Base-by-base conservation (phyloP, 2,888 invertebrate species). In the Chymomyza fuscimana region DNA sequence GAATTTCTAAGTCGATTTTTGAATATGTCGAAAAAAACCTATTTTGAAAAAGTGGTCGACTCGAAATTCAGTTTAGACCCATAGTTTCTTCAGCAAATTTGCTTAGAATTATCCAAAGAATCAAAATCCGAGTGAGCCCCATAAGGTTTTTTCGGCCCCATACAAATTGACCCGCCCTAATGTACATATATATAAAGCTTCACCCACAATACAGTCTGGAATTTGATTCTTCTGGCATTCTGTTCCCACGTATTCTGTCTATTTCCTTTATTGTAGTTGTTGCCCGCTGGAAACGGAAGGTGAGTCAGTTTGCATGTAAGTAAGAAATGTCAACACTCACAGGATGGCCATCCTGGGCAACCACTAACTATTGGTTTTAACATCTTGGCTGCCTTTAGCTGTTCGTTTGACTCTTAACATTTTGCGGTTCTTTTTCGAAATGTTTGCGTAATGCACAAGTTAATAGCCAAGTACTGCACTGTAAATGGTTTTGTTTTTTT, bases 341-440 rank as follows among this genome's bases (percentile, higher is more conserved):
- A 70, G 70, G 74, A 52, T 77, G 75, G 73, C 84, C 77, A 83
- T 76, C 73, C 83, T 70, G 73, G 68, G 74, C 63, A 65, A 66
- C 77, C 80, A 73, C 74, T 65, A 71, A 68, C 62, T 1, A 46
- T 46, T 46, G 40, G 40, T 12, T 46, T 46, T 0, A 10, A 12
- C 40, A 12, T 46, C 19, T 54, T 16, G 54, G 16, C 22, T 54
- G 54, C 16, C 2, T 54, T 54, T 54, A 19, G n/a, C 54, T 54
- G 0, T 22, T 54, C 54, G 4, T 1, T 54, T 54, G 54, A n/a
- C 16, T 19, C 1, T n/a, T 54, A 54, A n/a, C 54, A 54, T 54
- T 54, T 54, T 54, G 54, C 54, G 54, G 54, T 54, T 54, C 9
- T 54, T 19, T 19, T 19, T 54, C 19, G 3, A 19, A n/a, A 15